Evolutionary conservation across 2,888 invertebrate species (phyloP), one percentile per base, ranked within the genome.

Genomic region (Octodonta nipae): DNA sequence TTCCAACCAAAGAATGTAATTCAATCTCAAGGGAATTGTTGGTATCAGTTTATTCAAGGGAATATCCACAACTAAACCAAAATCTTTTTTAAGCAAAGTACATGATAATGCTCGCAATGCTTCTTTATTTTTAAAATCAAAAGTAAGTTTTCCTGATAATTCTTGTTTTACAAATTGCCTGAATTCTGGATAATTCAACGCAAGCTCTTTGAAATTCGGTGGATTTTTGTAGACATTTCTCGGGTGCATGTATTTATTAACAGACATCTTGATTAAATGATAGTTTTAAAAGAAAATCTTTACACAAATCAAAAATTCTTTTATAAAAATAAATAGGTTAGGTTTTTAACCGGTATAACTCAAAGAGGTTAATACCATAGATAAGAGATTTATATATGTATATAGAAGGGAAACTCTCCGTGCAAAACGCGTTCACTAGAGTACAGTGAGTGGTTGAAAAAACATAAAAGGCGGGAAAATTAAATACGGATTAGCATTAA

Each of bases 1-100:
- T 63, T 98, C 92, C 32, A 98, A 65, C 89, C 95, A 93, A 13
- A 95, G 66, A 37, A 98, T 71, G 57, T 98, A 98, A 61, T 98
- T 96, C 2, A 98, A 64, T 32, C 96, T 70, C 32, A 92, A 66
- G 1, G 98, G 92, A 24, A 98, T 65, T 0, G 95, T 89, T 2
- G 98, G 98, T 31, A 95, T 81, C 28, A 98, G 68, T 50, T 82
- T 77, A 37, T 80, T 74, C 26, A 70, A 63, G 0, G 93, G 93
- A 46, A 92, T 79, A 22, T 74, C 69, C 11, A 96, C 76, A 36
- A 78, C 66, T 6, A 93, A 62, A 39, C 73, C 66, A 58, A 92
- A 98, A 58, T 95, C 92, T 42, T 84, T 77, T 50, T 81, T 74
- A 5, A 98, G 63, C 15, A 98, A 64, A 37, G 78, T 80, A 56